A percentile compares a stretch with the other conserved stretches of the same genome.
Conservation (phyloP, 2,113 vertebrate genomes). For the Antechinus stuartii region DNA sequence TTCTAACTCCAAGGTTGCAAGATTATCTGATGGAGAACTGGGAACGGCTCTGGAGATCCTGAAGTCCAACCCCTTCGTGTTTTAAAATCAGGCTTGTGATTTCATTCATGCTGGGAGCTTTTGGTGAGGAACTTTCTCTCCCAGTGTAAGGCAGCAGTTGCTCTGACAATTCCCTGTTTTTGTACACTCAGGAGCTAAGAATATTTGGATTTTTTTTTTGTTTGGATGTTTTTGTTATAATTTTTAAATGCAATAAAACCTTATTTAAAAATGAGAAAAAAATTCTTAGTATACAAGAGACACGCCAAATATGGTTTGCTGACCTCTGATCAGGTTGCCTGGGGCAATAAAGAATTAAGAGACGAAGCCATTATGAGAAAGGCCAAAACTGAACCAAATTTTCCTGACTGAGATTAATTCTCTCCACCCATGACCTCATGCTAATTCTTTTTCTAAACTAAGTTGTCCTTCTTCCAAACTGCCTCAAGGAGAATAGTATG, state of each 20-base stretch:
- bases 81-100: too few species aligned
- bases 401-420: neutral
- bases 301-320: neutral
- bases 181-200: neutral
- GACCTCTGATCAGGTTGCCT: neutral
- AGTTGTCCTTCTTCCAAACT: neutral
- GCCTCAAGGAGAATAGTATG: neutral
- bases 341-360: neutral
- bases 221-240: neutral
- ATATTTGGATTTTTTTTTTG: neutral
- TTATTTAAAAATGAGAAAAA: neutral
- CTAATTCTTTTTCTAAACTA: neutral
- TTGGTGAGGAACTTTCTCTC: too few species aligned
- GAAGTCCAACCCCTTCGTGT: too few species aligned
- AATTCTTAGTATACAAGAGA: neutral
- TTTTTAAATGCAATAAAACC: neutral
- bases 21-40: too few species aligned
- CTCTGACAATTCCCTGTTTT: neutral
- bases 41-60: too few species aligned
- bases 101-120: too few species aligned
- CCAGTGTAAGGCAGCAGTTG: too few species aligned
- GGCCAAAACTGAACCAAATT: neutral
- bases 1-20: too few species aligned
- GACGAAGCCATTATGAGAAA: neutral
- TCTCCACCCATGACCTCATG: neutral